Percentiles rank a stretch among this genome's conserved stretches.
phyloP scores from a whole-genome alignment of 1,140 invertebrate genomes.

The Whitmania pigra region DNA sequence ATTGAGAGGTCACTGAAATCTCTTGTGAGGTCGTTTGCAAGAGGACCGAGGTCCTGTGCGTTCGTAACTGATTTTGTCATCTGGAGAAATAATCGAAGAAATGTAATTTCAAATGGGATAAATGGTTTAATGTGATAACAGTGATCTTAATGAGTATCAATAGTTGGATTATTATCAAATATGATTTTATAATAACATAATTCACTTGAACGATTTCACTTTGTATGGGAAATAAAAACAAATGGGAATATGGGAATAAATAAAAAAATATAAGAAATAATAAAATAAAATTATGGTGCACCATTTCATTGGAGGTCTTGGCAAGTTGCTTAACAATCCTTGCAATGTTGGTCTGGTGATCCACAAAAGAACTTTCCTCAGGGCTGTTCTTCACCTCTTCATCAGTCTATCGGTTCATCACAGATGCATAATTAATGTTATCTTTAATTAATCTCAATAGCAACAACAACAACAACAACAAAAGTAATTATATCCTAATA shows the following conservation, averaged over 20 bases:
- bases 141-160: too few relatives aligned
- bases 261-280: not conserved
- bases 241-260: not conserved
- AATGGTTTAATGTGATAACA: too few relatives aligned
- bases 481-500: conserved; percentile 7
- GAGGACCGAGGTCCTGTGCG: conserved; percentile 56
- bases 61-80: conserved; percentile 50
- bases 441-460: too few relatives aligned
- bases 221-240: too few relatives aligned
- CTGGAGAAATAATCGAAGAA: not conserved
- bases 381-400: not conserved
- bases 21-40: conserved; percentile 66
- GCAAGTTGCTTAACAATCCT: conserved; percentile 83
- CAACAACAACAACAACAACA: not conserved
- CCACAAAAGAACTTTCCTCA: conserved; percentile 57
- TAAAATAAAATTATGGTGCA: conserved; percentile 36
- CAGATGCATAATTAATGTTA: not conserved
- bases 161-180: too few relatives aligned
- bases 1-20: conserved; percentile 72
- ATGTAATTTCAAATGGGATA: too few relatives aligned
- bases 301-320: conserved; percentile 80
- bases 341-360: conserved; percentile 95
- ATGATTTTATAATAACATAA: too few relatives aligned
- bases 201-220: too few relatives aligned
- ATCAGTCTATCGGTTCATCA: not conserved